Conservation (phyloP, 2,797 vertebrate species). For the Buphagus erythrorhynchus region DNA sequence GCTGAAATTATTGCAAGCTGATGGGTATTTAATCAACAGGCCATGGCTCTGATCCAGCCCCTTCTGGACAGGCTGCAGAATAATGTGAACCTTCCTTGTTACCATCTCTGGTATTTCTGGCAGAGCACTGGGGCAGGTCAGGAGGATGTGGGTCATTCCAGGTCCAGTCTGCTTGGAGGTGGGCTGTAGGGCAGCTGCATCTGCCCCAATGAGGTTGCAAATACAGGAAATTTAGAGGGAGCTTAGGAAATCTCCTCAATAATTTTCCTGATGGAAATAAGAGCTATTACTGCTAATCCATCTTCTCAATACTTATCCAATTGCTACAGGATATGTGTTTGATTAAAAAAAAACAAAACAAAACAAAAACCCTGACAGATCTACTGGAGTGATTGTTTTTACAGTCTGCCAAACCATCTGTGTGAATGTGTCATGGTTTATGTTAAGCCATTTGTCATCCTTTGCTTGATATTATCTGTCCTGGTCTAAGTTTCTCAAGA, state of each 20-base stretch:
- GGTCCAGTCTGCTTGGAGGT: background rate
- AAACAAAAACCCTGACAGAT: background rate
- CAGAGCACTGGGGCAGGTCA: background rate
- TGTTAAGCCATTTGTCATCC: conserved; percentile 21
- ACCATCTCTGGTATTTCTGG: background rate
- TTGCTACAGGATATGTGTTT: background rate
- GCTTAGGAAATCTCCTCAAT: background rate
- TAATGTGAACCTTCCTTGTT: background rate
- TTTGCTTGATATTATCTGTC: background rate
- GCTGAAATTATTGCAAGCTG: background rate
- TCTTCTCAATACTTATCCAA: background rate
- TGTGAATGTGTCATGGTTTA: background rate
- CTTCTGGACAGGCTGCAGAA: conserved; percentile 26
- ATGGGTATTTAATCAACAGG: conserved; percentile 39
- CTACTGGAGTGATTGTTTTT: background rate
- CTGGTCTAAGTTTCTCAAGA: background rate
- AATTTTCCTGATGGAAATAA: background rate
- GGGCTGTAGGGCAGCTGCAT: background rate
- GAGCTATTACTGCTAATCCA: background rate
- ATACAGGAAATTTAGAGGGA: background rate
- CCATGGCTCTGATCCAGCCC: conserved; percentile 16
- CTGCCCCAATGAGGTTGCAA: background rate
- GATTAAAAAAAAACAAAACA: background rate
- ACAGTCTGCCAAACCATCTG: conserved; percentile 39
- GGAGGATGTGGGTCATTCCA: background rate